Base-by-base conservation (phyloP, 2,797 vertebrate genomes). In the Gambelia wislizenii region DNA sequence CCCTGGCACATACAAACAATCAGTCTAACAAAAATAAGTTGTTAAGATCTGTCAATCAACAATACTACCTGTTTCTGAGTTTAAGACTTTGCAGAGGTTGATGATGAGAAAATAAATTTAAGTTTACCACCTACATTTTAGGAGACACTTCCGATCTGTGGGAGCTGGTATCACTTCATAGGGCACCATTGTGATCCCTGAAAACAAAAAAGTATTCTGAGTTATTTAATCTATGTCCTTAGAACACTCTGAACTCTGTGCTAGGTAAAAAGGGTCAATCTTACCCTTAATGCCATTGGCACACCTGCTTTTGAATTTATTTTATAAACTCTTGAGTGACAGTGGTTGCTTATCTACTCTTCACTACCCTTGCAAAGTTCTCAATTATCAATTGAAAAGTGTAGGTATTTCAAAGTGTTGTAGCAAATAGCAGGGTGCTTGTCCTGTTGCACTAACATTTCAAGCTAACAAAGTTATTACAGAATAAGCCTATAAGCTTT, bases 121-220 rank as follows among this genome's bases (percentile, higher is more conserved):
- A n/a, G 4, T 16, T 59, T 0, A 2, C 12, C 14, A 91, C 91
- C 85, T 84, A 95, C 95, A 84, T 61, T 94, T 92, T 77, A 94
- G 91, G n/a, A 92, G 94, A 1, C 36, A 92, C 81, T 93, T 95
- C 84, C 89, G 95, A 84, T 93, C 92, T 80, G 18, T 44, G 3
- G 67, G 0, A 2, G 75, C 25, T 18, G 91, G 89, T 56, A 94
- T 81, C 30, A 85, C 0, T 84, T 95, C 94, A 0, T 56, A 93
- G 70, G 80, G 91, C 52, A 87, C 87, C 90, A 91, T 91, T 56
- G 83, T 91, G 87, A 94, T 95, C 77, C 93, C 93, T 96, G 87
- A 72, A 90, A 89, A 87, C 91, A 1, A 13, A 89, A n/a, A 39
- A 85, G 80, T 47, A 27, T 27, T 25, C 61, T 52, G n/a, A 81